Percentiles rank a stretch among this genome's conserved stretches.
Evolutionary conservation across 2,113 vertebrate genomes (phyloP).

Genomic region (Tonatia bakeri): DNA sequence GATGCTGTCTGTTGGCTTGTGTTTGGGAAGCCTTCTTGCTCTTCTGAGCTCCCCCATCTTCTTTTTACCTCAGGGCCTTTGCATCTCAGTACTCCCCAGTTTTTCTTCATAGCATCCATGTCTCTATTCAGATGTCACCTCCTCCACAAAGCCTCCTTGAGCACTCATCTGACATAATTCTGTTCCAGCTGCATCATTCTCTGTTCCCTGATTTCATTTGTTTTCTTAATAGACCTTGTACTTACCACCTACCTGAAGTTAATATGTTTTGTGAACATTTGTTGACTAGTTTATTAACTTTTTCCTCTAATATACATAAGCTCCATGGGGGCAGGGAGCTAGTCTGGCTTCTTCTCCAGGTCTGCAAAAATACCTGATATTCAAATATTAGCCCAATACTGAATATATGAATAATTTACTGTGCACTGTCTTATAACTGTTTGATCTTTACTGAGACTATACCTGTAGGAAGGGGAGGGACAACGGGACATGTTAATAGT

Average conservation of each 20-base stretch:
- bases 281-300: background rate
- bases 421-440: background rate
- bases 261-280: background rate
- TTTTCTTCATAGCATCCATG: background rate
- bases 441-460: background rate
- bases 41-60: background rate
- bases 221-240: background rate
- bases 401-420: background rate
- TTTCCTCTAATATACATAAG: background rate
- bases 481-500: background rate
- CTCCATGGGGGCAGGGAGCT: background rate
- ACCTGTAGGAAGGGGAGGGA: accelerated
- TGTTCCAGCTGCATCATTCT: background rate
- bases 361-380: background rate
- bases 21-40: background rate
- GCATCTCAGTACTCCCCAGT: background rate
- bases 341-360: background rate
- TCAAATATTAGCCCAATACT: background rate
- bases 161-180: background rate
- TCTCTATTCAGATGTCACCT: background rate
- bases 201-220: background rate
- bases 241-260: background rate
- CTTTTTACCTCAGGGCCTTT: background rate
- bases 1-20: background rate
- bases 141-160: background rate